These are phyloP conservation scores for Paedocypris micromegethes DNA, from an alignment of 2,797 vertebrate species.

Conservation along the genomic window DNA sequence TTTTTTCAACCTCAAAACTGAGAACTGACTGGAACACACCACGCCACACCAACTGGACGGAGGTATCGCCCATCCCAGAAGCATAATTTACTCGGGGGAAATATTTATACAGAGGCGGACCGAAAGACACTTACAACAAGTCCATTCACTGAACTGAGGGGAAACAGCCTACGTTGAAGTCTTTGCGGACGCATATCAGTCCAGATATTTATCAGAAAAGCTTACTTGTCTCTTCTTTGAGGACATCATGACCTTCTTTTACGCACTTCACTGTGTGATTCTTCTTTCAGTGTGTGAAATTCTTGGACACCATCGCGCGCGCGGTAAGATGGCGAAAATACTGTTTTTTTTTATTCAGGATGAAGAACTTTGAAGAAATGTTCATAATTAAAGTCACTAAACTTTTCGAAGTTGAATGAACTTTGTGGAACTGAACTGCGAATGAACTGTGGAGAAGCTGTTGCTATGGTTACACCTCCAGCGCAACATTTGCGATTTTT, in stretches of 20 bases:
- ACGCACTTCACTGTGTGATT: conserved; percentile 53
- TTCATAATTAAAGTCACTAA: no score
- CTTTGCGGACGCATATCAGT: conserved; percentile 43
- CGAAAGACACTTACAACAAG: conserved; percentile 70
- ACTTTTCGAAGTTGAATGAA: no score
- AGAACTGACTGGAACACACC: conserved; percentile 68
- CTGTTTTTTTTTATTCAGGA: background rate
- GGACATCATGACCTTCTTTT: conserved; percentile 59
- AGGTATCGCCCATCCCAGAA: conserved; percentile 74
- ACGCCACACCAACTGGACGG: conserved; percentile 73
- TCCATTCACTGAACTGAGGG: conserved; percentile 69
- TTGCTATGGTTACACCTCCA: conserved; percentile 17
- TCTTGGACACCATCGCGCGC: conserved; percentile 60
- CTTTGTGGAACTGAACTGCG: no score
- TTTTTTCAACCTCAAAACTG: conserved; percentile 44
- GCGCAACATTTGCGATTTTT: background rate
- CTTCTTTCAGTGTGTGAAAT: conserved; percentile 59
- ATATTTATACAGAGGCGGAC: conserved; percentile 79
- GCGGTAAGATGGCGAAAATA: conserved; percentile 59
- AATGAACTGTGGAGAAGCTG: background rate
- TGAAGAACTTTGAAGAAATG: no score
- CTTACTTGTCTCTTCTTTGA: conserved; percentile 31
- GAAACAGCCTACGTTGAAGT: conserved; percentile 26
- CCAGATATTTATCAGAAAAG: conserved; percentile 40
- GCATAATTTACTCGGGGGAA: conserved; percentile 74